phyloP scores from a whole-genome alignment of 2,113 vertebrate genomes.

The Cephalopholis sonnerati region DNA sequence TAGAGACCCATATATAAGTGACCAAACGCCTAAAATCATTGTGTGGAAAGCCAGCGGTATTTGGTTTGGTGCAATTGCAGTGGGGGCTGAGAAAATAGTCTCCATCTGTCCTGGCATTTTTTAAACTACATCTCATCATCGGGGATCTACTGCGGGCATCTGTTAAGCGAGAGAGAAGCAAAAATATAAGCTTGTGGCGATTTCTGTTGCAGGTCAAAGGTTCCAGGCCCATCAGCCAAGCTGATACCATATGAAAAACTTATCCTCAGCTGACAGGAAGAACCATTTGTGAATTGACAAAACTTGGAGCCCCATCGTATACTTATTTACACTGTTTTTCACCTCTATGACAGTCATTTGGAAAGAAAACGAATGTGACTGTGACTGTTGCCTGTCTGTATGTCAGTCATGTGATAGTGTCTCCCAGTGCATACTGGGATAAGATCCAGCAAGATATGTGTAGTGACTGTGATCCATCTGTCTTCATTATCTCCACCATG shows the following conservation, averaged over 20 bases:
- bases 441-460: not conserved
- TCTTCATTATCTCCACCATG: too few relatives aligned
- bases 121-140: not conserved
- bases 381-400: not conserved
- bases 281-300: constrained; percentile 23
- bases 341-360: too few relatives aligned
- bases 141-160: not conserved
- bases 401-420: not conserved
- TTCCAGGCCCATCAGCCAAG: not conserved
- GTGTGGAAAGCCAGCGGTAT: not conserved
- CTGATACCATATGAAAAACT: not conserved
- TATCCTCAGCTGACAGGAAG: not conserved
- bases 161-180: not conserved
- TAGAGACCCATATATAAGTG: not conserved
- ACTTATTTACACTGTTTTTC: too few relatives aligned
- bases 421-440: not conserved
- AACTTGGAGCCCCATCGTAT: not conserved
- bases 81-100: constrained; percentile 1
- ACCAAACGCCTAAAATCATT: constrained; percentile 20
- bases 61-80: constrained; percentile 24
- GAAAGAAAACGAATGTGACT: not conserved
- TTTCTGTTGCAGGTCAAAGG: not conserved
- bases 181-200: not conserved
- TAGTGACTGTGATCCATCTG: not conserved
- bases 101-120: constrained; percentile 16